Evolutionary conservation across 2,113 vertebrate genomes (phyloP).

Genomic region (Nibea coibor): DNA sequence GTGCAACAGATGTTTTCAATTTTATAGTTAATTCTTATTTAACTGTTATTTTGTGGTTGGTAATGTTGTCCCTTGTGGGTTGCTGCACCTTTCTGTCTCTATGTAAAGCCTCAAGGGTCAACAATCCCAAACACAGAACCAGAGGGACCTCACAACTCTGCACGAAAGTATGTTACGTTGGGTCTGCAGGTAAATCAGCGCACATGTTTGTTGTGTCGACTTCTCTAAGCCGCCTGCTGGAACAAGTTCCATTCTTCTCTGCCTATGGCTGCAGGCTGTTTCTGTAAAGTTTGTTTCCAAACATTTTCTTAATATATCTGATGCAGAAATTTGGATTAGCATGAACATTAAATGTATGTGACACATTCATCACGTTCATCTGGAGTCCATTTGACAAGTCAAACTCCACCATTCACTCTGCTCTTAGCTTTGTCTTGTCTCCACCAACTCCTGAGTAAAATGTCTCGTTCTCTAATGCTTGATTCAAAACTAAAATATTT

Average conservation of each 20-base stretch:
- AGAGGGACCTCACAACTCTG: neutral
- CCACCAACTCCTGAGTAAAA: neutral
- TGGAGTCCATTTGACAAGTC: too few relatives aligned
- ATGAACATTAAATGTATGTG: too few relatives aligned
- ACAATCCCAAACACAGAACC: neutral
- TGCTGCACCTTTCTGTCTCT: neutral
- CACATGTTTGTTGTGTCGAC: neutral
- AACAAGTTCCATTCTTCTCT: neutral
- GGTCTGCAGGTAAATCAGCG: neutral
- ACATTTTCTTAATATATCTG: neutral
- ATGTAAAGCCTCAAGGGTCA: slow-evolving; percentile 2
- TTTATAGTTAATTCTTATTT: neutral
- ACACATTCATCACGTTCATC: too few relatives aligned
- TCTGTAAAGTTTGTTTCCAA: neutral
- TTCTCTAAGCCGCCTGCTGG: neutral
- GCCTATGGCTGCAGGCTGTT: neutral
- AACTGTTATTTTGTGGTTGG: neutral
- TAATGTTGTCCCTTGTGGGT: neutral
- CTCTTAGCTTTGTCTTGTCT: neutral
- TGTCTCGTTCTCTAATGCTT: too few relatives aligned
- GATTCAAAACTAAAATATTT: too few relatives aligned
- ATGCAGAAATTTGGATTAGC: neutral
- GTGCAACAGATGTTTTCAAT: neutral
- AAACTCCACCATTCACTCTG: neutral
- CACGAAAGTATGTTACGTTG: neutral